Base-by-base conservation (phyloP, 2,797 vertebrate genomes). In the Oophaga sylvatica region DNA sequence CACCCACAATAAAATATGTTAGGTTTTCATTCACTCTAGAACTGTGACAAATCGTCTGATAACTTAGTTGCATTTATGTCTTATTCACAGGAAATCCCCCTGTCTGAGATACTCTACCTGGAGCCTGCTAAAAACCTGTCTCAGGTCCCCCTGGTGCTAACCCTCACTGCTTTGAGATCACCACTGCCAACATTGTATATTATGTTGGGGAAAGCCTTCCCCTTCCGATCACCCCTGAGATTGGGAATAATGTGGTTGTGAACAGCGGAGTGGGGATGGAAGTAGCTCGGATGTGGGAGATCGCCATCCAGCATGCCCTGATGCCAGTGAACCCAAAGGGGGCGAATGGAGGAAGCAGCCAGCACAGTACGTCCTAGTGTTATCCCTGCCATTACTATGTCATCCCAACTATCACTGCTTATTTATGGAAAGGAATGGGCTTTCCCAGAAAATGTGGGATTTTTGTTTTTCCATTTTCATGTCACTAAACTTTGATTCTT, bases 261-360 rank as follows among this genome's bases (percentile, higher is more conserved):
- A 96, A 97, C 78, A 97, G 96, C 0, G 98, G 98, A 0, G 86
- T 94, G 1, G 97, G 98, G 10, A 92, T 93, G 0, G 98, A 99
- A 11, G 96, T 98, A 90, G 96, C 98, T 22, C 94, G 96, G 31
- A 96, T 97, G 96, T 99, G 98, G 98, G 98, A 99, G 94, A 96
- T 97, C 94, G 98, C 97, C 13, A 98, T 99, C 90, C 97, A 97
- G 89, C 97, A 98, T 0, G 97, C 98, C 5, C 94, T 99, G 90
- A 99, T 99, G 98, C 98, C 98, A 0, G 98, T 97, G 48, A 97
- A 98, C 67, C 95, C 98, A 15, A 98, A 97, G 78, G 97, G 98
- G 48, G 89, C 96, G 0, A 95, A 92, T 0, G 93, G 95, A 8
- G 96, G 95, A 86, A 93, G 93, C 90, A 96, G 89, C 53, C 93